Percentiles rank a stretch among this genome's conserved stretches.
Conservation (phyloP, 2,113 vertebrate species). For the Alouatta palliata region DNA sequence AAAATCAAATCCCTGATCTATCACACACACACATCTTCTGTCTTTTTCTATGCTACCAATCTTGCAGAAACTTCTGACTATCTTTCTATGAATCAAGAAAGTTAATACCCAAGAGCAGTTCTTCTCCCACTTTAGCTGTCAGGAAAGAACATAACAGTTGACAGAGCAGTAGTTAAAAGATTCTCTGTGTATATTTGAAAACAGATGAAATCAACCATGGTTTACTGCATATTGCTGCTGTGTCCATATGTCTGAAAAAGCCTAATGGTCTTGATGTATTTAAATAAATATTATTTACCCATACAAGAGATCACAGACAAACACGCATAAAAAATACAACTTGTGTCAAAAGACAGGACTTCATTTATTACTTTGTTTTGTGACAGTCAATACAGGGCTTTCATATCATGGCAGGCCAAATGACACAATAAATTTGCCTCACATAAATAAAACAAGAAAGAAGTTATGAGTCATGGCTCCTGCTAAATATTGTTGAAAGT, state of each 20-base stretch:
- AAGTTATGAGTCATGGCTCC: neutral
- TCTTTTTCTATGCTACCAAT: slow-evolving; percentile 3
- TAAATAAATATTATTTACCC: neutral
- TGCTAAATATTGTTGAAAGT: neutral
- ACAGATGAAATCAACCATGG: neutral
- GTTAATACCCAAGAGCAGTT: neutral
- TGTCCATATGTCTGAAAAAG: neutral
- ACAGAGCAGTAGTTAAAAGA: neutral
- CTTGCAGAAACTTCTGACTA: neutral
- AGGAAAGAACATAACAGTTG: neutral
- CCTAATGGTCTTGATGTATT: neutral
- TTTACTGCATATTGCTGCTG: neutral
- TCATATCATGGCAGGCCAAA: neutral
- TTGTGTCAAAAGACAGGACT: neutral
- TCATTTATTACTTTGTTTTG: neutral
- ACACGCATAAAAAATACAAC: neutral
- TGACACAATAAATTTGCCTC: neutral
- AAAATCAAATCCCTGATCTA: neutral
- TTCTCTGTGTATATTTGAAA: neutral
- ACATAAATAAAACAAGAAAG: neutral
- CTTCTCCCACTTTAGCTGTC: neutral
- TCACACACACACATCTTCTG: neutral
- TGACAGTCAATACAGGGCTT: neutral
- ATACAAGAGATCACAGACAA: neutral
- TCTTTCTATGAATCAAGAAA: slow-evolving; percentile 3